Base-by-base conservation (phyloP, 2,888 invertebrate genomes). In the Chymomyza procnemis region DNA sequence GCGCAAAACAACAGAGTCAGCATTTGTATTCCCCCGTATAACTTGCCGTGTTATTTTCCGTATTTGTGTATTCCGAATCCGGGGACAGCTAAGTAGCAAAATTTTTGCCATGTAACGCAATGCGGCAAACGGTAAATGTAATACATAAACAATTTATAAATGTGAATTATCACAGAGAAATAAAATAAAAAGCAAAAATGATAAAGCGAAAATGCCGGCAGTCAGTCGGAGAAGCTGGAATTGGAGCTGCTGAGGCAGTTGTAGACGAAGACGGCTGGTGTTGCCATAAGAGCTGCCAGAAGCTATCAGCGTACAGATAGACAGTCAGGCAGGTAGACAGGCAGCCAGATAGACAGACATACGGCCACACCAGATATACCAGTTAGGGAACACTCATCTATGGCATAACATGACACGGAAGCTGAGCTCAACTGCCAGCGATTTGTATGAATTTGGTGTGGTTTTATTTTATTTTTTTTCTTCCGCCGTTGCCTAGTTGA, bases 101-200 rank as follows among this genome's bases (percentile, higher is more conserved):
- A 47, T 73, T 76, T 79, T 21, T 82, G 80, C 75, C 57, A 22
- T 67, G 73, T 80, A 80, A 70, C 46, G 48, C 16, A 18, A 18
- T 18, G 48, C 16, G 48, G 48, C 18, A 18, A 56, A 56, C 41
- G 71, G 75, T 65, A 75, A 83, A 74, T 75, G 78, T 71, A 70
- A 83, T 66, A 67, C 71, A 86, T 85, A 69, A 81, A 83, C 80
- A 83, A 83, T 85, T 86, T 80, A 75, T 78, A 78, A 86, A 78
- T 65, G 74, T 83, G 80, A 80, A 82, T 82, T 79, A 85, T 77
- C 67, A 71, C 67, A 75, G 67, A 77, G 62, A 66, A 55, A 55
- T 22, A 22, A 55, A 55, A 14, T 19, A 16, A 58, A 79, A 85
- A 66, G 71, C 74, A 70, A 66, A 80, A 75, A 86, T 85, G 83